A percentile compares a stretch with the other conserved stretches of the same genome.
These are phyloP conservation scores for Equus quagga DNA, from an alignment of 2,113 vertebrate species.

Conservation along the genomic window DNA sequence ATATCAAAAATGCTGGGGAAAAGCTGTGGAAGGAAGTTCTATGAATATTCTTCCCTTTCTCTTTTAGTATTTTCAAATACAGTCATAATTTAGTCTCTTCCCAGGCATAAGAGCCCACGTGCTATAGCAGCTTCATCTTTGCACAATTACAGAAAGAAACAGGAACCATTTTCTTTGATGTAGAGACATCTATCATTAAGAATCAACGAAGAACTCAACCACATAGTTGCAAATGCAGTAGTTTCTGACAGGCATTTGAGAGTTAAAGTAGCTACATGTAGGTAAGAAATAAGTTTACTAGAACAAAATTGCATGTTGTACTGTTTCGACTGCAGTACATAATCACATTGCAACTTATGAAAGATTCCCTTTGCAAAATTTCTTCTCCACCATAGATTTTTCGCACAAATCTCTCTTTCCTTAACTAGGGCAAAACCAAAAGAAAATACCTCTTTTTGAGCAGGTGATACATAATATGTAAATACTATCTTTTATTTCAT, in stretches of 20 bases:
- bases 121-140: background rate
- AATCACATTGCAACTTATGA: background rate
- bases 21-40: background rate
- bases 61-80: slow-evolving; percentile 25
- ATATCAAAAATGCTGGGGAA: background rate
- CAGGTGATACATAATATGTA: background rate
- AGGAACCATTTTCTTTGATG: background rate
- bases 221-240: background rate
- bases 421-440: slow-evolving; percentile 31
- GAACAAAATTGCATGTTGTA: background rate
- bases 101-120: background rate
- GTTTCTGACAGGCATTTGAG: background rate
- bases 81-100: background rate
- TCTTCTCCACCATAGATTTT: background rate
- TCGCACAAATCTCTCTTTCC: background rate
- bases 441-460: background rate
- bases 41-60: background rate
- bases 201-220: background rate
- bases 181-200: background rate
- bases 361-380: background rate
- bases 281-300: background rate
- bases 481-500: slow-evolving; percentile 62
- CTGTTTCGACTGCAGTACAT: background rate
- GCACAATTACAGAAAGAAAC: background rate
- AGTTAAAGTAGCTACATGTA: background rate